These are phyloP conservation scores for Cepaea hortensis DNA, from an alignment of 2,888 invertebrate species.

Conservation along the genomic window DNA sequence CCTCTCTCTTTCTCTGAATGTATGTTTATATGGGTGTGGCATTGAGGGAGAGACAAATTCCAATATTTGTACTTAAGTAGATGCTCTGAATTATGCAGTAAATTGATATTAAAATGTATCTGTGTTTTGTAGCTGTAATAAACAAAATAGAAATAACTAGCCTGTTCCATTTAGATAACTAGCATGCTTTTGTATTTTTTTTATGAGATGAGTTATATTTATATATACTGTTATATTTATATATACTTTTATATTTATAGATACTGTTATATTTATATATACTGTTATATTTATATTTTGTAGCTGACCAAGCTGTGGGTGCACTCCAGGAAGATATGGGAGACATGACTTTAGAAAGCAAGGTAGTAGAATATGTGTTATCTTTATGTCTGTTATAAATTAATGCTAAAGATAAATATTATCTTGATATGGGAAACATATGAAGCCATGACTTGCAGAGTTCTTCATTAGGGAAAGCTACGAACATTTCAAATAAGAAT, in stretches of 20 bases:
- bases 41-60: too few relatives aligned
- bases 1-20: too few relatives aligned
- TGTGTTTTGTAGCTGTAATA: not conserved
- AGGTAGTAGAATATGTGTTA: constrained; percentile 56
- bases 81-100: not conserved
- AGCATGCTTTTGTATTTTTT: not conserved
- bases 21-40: too few relatives aligned
- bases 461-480: too few relatives aligned
- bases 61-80: too few relatives aligned
- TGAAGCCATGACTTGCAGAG: too few relatives aligned
- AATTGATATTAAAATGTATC: not conserved
- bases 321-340: constrained; percentile 84
- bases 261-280: too few relatives aligned
- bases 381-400: not conserved
- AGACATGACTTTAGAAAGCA: constrained; percentile 90
- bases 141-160: not conserved
- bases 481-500: too few relatives aligned
- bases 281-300: constrained; percentile 4
- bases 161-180: not conserved
- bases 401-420: not conserved
- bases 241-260: too few relatives aligned
- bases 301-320: constrained; percentile 61
- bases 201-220: too few relatives aligned
- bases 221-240: too few relatives aligned
- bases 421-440: not conserved